Conservation (phyloP, 2,888 invertebrate species). For the Pimpla rufipes region DNA sequence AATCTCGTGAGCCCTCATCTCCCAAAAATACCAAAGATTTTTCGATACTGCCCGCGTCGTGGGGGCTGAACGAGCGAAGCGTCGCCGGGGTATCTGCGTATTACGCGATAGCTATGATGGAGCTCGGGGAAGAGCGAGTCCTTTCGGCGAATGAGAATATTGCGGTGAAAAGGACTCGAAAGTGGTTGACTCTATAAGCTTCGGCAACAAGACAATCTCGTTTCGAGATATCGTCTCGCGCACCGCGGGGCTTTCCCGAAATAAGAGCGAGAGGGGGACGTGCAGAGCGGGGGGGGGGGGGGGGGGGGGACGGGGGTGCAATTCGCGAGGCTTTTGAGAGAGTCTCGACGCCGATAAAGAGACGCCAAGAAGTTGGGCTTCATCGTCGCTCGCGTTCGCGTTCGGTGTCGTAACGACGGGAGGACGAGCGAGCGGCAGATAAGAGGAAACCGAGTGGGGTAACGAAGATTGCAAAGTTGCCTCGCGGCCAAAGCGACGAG, state of each 20-base stretch:
- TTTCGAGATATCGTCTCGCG: constrained; percentile 22
- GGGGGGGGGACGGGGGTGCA: background rate
- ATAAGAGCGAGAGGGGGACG: background rate
- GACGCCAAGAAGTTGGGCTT: constrained; percentile 20
- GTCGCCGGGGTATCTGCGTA: background rate
- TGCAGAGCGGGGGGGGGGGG: background rate
- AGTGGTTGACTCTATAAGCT: constrained; percentile 5
- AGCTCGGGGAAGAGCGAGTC: background rate
- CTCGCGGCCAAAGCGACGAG: background rate
- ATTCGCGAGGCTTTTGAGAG: constrained; percentile 2
- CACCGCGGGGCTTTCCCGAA: background rate
- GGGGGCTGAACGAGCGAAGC: background rate
- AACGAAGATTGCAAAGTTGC: constrained; percentile 21
- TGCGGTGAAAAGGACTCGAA: background rate
- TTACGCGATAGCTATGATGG: background rate
- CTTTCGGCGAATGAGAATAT: constrained; percentile 10
- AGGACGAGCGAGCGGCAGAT: background rate
- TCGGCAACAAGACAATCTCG: background rate
- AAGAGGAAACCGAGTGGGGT: background rate
- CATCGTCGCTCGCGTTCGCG: constrained; percentile 7
- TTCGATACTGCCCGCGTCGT: background rate
- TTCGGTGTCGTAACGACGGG: constrained; percentile 4
- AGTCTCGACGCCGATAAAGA: constrained; percentile 31
- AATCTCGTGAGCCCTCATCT: background rate
- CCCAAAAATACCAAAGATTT: background rate